Evolutionary conservation across 2,888 invertebrate species (phyloP), one percentile per base, ranked within the genome.

Genomic region (Theretra japonica): DNA sequence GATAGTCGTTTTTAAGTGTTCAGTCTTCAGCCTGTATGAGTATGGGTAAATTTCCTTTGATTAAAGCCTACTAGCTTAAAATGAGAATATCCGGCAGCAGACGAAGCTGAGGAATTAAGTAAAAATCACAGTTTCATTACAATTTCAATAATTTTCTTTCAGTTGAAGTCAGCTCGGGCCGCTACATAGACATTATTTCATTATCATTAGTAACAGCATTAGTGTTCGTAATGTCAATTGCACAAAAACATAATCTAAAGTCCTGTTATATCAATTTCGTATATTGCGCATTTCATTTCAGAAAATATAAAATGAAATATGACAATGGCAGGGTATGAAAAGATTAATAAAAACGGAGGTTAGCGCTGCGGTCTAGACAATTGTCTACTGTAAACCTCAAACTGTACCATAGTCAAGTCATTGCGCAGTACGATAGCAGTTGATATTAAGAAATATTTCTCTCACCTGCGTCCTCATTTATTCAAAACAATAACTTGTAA

Each of bases 291-390:
- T 53, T 53, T 53, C 53, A 53, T n/a, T 53, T n/a, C 53, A 53
- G 53, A 53, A 53, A 53, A 53, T 53, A 53, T 53, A 53, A 53
- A 53, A 53, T 53, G 53, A 53, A 53, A 53, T 53, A 53, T 53
- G n/a, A 53, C n/a, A 53, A 53, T 53, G 53, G 53, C 53, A 3
- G n/a, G 53, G 53, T 53, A 53, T 53, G n/a, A n/a, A 53, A 53
- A 53, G 53, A 53, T 53, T 53, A 53, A 53, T 53, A 53, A 53
- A 53, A 53, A 53, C 53, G 53, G 53, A 53, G 53, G 53, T 53
- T 53, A 53, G 53, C 53, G 53, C 53, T 53, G 53, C 53, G 6
- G 53, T 53, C 53, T 53, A 53, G 53, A 53, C 19, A 53, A 53
- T 53, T 53, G 53, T 53, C 53, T 53, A 53, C 53, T 53, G 53